phyloP scores from a whole-genome alignment of 1,140 invertebrate genomes.

The Acarapis woodi region DNA sequence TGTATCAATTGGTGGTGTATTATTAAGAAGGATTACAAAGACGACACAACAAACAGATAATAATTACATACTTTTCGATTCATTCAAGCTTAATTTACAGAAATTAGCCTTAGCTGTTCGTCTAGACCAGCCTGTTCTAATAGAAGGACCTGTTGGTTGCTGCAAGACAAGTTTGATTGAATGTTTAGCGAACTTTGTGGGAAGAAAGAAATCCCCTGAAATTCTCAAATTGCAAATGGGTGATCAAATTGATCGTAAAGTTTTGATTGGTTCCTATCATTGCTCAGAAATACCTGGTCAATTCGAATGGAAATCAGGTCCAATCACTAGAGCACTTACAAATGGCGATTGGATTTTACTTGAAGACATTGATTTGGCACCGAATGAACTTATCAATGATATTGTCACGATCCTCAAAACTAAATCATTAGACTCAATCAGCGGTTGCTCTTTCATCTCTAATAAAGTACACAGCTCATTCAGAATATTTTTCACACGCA shows the following conservation, averaged over 20 bases:
- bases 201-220: slow-evolving; percentile 22
- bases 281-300: slow-evolving; percentile 90
- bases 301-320: slow-evolving; percentile 82
- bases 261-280: slow-evolving; percentile 68
- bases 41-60: not conserved
- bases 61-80: slow-evolving; percentile 15
- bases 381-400: slow-evolving; percentile 64
- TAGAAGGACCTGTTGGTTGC: slow-evolving; percentile 68
- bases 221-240: slow-evolving; percentile 62
- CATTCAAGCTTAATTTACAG: slow-evolving; percentile 15
- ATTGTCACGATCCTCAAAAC: slow-evolving; percentile 49
- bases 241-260: slow-evolving; percentile 90
- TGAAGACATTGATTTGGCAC: slow-evolving; percentile 82
- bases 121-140: slow-evolving; percentile 38
- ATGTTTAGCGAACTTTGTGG: slow-evolving; percentile 47
- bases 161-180: slow-evolving; percentile 79
- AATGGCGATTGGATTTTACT: slow-evolving; percentile 70
- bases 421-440: slow-evolving; percentile 4
- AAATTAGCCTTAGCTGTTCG: slow-evolving; percentile 23
- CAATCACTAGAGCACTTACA: slow-evolving; percentile 56
- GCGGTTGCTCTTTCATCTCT: slow-evolving; percentile 6
- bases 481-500: slow-evolving; percentile 10
- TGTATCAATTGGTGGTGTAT: slow-evolving; percentile 10
- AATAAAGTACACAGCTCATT: slow-evolving; percentile 1
- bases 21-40: slow-evolving; percentile 6